Evolutionary conservation across 2,113 vertebrate genomes (phyloP).

Genomic region (Psilopogon haemacephalus): DNA sequence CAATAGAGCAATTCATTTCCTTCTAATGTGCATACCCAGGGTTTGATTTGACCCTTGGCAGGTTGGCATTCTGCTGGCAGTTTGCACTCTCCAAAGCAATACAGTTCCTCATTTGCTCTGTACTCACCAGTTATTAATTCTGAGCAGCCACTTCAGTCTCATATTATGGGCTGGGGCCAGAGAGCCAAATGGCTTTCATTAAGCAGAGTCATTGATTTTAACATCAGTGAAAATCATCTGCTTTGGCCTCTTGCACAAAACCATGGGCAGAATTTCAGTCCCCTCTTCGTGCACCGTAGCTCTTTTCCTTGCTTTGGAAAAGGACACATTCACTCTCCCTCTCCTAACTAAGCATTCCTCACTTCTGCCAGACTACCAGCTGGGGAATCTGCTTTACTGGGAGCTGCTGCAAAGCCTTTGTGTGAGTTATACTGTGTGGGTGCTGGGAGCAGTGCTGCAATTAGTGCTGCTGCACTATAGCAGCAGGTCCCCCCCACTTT

Average conservation of each 20-base stretch:
- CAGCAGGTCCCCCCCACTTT: background rate
- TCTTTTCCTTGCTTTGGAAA: background rate
- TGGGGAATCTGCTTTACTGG: background rate
- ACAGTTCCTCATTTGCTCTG: background rate
- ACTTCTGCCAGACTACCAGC: background rate
- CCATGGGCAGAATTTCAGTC: background rate
- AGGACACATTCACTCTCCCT: background rate
- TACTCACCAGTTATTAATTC: background rate
- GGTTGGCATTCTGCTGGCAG: background rate
- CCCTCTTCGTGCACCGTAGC: background rate
- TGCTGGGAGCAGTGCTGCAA: background rate
- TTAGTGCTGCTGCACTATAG: background rate
- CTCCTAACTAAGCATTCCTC: background rate
- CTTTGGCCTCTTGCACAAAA: background rate
- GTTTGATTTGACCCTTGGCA: background rate
- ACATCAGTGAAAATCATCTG: accelerated
- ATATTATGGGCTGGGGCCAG: background rate
- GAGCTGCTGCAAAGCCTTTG: background rate
- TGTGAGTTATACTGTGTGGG: background rate
- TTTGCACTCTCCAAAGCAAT: background rate
- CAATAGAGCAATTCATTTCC: background rate
- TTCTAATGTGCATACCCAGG: background rate
- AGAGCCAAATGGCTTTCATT: background rate
- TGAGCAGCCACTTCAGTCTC: background rate
- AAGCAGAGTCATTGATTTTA: background rate